A percentile compares a stretch with the other conserved stretches of the same genome.
phyloP scores from a whole-genome alignment of 2,888 invertebrate genomes.

The Alloplasta piceator region DNA sequence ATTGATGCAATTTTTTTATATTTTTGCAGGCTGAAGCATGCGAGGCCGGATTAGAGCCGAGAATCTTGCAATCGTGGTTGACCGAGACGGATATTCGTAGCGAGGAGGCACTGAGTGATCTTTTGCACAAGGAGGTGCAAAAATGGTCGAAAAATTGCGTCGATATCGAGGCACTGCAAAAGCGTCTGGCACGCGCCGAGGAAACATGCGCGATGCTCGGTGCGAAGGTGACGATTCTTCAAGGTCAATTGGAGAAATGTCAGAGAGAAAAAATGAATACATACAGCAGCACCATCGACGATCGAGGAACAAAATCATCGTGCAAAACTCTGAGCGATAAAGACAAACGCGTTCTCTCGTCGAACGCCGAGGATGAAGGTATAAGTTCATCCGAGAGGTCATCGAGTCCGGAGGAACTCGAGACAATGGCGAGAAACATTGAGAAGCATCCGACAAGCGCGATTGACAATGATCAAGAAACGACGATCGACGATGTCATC shows the following conservation, averaged over 20 bases:
- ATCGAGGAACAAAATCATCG: slow-evolving; percentile 83
- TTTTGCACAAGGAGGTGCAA: slow-evolving; percentile 87
- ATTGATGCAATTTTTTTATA: neutral
- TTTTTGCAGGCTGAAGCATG: slow-evolving; percentile 80
- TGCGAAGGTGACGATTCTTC: slow-evolving; percentile 78
- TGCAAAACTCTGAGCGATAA: slow-evolving; percentile 25
- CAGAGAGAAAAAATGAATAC: slow-evolving; percentile 77
- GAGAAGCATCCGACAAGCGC: slow-evolving; percentile 67
- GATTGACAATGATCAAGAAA: slow-evolving; percentile 89
- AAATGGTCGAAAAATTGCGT: slow-evolving; percentile 91
- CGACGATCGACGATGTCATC: slow-evolving; percentile 94
- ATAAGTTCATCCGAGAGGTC: slow-evolving; percentile 93
- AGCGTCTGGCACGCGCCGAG: slow-evolving; percentile 88
- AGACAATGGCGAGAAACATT: slow-evolving; percentile 30
- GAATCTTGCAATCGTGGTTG: slow-evolving; percentile 79
- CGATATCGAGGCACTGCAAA: slow-evolving; percentile 90
- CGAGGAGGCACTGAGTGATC: slow-evolving; percentile 77
- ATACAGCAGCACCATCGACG: slow-evolving; percentile 70
- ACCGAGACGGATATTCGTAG: slow-evolving; percentile 75
- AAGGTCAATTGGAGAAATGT: slow-evolving; percentile 77
- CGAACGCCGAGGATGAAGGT: slow-evolving; percentile 94
- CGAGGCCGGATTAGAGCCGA: slow-evolving; percentile 81
- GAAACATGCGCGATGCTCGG: slow-evolving; percentile 80
- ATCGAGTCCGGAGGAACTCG: slow-evolving; percentile 88
- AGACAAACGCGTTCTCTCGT: slow-evolving; percentile 82